Evolutionary conservation across 1,140 invertebrate species (phyloP), one percentile per base, ranked within the genome.

Genomic region (Drosophila chauvacae): DNA sequence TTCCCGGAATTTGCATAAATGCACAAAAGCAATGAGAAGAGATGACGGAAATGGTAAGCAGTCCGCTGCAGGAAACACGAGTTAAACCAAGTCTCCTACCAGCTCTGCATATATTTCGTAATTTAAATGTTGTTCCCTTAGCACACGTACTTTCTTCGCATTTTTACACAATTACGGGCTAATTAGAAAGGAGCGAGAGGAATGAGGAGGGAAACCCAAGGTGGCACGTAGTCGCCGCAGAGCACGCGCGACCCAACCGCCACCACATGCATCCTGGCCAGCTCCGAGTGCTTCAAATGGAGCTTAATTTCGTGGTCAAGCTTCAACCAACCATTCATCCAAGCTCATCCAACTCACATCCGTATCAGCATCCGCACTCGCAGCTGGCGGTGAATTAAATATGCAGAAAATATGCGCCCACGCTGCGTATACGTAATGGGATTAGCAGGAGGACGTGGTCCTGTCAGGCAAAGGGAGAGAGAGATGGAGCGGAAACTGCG

Each of bases 1-100:
- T 45, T 66, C 51, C 33, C 47, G 51, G 35, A 63, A 87, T 88
- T 87, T 88, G 77, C 83, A 88, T 82, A 88, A 87, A 77, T 77
- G 64, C 60, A 73, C 35, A 61, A 51, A 62, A 70, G 50, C 44
- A 69, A 64, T 65, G 39, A 53, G 56, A 56, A 48, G 42, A 64
- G 39, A 26, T 41, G 44, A 44, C n/a, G 33, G 41, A 44, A 48
- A 50, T 62, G 51, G 47, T 5, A 35, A 63, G 62, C 45, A 42
- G 44, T 23, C 28, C 58, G 57, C 45, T 42, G 48, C 18, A 39
- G 53, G 48, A 42, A 59, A 50, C 33, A 33, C 35, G 18, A 33
- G 28, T 59, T 35, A 26, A 53, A 9, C 6, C 28, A 64, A 58
- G 26, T 20, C 26, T 28, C 59, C 23, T 10, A 16, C 30, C 9